Evolutionary conservation across 2,113 vertebrate genomes (phyloP).

Genomic region (Chloropsis cyanopogon): DNA sequence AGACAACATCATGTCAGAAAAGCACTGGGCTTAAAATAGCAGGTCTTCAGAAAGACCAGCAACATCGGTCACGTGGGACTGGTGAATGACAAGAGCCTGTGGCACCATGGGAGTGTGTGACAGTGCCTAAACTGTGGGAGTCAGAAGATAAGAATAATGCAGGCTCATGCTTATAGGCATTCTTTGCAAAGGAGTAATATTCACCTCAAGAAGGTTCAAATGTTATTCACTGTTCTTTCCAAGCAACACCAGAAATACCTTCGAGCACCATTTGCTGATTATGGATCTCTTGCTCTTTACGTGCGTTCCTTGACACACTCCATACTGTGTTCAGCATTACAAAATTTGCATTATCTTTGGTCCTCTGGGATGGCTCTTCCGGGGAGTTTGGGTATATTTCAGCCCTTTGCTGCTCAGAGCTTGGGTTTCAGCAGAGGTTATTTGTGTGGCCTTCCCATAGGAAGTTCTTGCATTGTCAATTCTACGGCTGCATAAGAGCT

Average conservation of each 20-base stretch:
- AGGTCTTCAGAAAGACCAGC: neutral
- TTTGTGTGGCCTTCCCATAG: neutral
- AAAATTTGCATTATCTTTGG: neutral
- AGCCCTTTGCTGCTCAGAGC: neutral
- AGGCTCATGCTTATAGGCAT: neutral
- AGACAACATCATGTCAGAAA: neutral
- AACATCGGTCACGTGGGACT: neutral
- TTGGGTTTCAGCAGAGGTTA: neutral
- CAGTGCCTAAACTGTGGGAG: neutral
- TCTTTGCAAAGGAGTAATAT: neutral
- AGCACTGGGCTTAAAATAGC: neutral
- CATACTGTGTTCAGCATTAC: neutral
- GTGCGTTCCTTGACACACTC: rapidly evolving
- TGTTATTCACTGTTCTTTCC: neutral
- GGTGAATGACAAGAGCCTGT: neutral
- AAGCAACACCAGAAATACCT: neutral
- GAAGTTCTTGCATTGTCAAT: neutral
- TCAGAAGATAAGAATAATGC: neutral
- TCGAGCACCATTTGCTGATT: neutral
- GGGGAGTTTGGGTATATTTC: neutral
- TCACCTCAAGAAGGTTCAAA: neutral
- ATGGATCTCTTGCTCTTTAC: neutral
- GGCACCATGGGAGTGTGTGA: rapidly evolving
- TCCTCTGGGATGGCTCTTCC: neutral
- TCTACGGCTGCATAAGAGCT: neutral